Evolutionary conservation across 2,797 vertebrate genomes (phyloP).

Genomic region (Furcifer pardalis): DNA sequence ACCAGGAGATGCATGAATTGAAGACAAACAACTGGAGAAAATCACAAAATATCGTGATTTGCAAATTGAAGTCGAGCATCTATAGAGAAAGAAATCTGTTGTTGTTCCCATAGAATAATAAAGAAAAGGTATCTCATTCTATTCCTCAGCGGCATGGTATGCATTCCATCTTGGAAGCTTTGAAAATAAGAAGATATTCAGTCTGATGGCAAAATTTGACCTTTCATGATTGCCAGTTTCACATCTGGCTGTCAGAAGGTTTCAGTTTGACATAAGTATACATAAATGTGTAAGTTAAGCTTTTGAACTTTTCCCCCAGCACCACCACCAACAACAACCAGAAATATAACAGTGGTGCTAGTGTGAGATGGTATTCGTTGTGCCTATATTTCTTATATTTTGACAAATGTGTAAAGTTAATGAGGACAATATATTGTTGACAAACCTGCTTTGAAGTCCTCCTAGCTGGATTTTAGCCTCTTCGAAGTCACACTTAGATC

Average conservation of each 20-base stretch:
- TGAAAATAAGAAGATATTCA: not conserved
- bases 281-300: conserved; percentile 15
- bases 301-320: not conserved
- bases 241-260: not conserved
- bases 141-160: not conserved
- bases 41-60: too few species aligned
- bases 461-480: not conserved
- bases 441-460: not conserved
- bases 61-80: too few species aligned
- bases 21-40: too few species aligned
- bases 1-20: too few species aligned
- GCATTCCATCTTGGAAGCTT: not conserved
- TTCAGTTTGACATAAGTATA: not conserved
- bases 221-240: not conserved
- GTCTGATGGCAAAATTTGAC: conserved; percentile 3
- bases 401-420: not conserved
- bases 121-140: not conserved
- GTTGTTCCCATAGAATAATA: too few species aligned
- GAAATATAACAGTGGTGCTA: not conserved
- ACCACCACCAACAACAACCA: too few species aligned
- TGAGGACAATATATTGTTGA: not conserved
- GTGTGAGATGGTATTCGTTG: conserved; percentile 12
- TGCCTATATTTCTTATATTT: not conserved
- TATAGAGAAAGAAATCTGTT: too few species aligned
- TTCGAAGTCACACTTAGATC: conserved; percentile 35